A percentile compares a stretch with the other conserved stretches of the same genome.
Evolutionary conservation across 2,888 invertebrate species (phyloP).

Genomic region (Euphydryas editha): DNA sequence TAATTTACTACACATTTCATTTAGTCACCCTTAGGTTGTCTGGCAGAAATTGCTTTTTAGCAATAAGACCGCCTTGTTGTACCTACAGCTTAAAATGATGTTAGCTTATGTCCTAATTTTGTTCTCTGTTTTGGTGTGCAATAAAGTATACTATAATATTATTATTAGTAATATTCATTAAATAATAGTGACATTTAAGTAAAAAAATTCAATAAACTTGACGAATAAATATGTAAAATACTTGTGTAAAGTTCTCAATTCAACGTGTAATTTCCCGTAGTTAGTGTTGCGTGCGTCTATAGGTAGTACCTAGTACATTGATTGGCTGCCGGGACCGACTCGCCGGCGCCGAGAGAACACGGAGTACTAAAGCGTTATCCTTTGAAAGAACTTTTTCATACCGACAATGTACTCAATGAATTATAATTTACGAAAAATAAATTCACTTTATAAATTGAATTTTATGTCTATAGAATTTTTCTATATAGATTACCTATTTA

Average conservation of each 20-base stretch:
- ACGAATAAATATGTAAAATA: neutral
- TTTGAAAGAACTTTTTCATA: constrained; percentile 3
- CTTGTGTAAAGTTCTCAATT: neutral
- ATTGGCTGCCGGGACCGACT: constrained; percentile 57
- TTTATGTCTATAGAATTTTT: neutral
- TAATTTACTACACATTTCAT: too few species aligned
- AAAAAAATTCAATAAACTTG: too few species aligned
- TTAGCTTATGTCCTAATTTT: too few species aligned
- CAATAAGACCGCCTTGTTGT: too few species aligned
- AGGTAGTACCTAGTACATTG: constrained; percentile 45
- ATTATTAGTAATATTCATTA: too few species aligned
- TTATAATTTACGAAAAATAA: neutral
- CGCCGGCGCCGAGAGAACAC: constrained; percentile 52
- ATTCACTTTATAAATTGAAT: neutral
- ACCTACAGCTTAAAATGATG: too few species aligned
- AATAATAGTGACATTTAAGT: too few species aligned
- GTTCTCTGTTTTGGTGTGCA: too few species aligned
- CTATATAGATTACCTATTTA: too few species aligned
- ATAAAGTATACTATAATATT: too few species aligned
- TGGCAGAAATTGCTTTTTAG: too few species aligned
- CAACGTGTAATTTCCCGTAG: constrained; percentile 25
- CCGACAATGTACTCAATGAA: neutral
- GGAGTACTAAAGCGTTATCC: constrained; percentile 11
- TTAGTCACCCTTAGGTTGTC: too few species aligned
- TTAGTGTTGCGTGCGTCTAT: constrained; percentile 25